Evolutionary conservation across 2,888 invertebrate species (phyloP), one percentile per base, ranked within the genome.

Genomic region (Dasysyrphus tricinctus): DNA sequence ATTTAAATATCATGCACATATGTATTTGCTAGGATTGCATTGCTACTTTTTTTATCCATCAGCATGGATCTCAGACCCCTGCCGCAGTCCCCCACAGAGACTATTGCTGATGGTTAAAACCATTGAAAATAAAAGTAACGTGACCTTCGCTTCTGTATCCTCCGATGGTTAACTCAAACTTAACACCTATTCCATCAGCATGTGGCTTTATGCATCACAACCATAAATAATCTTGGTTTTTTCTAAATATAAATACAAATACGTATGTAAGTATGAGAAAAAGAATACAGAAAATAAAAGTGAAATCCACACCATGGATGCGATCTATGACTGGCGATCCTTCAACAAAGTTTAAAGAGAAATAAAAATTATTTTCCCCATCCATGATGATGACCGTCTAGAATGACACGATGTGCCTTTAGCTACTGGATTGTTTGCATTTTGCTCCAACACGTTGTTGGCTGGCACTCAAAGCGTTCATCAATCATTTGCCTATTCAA

Each of bases 401-500:
- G 59, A 85, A 81, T 85, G 85, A 85, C 81, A 85, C 73, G 69
- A 51, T 70, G 42, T 49, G 39, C 34, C 54, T 32, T 63, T 69
- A 37, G 81, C 85, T 85, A 74, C 85, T 81, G 84, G 59, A 72
- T 74, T 80, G 73, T 81, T 81, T 74, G 69, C 56, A 56, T 70
- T 69, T 80, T 84, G 51, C 70, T 49, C 65, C 47, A 59, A 67
- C 56, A 74, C 56, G 61, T 78, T 69, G 51, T 24, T 44, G 47
- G 24, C 56, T 42, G 47, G 51, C 72, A 65, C 57, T 63, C 39
- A 51, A 74, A 67, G 37, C 69, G 44, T 63, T 77, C 81, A 85
- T 85, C 81, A 85, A 85, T 85, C 85, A 85, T 81, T 73, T 51
- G 77, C 77, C 63, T 49, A 37, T 61, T 77, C 85, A 85, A 85